These are phyloP conservation scores for Deilephila porcellus DNA, from an alignment of 2,888 invertebrate species.

Conservation along the genomic window DNA sequence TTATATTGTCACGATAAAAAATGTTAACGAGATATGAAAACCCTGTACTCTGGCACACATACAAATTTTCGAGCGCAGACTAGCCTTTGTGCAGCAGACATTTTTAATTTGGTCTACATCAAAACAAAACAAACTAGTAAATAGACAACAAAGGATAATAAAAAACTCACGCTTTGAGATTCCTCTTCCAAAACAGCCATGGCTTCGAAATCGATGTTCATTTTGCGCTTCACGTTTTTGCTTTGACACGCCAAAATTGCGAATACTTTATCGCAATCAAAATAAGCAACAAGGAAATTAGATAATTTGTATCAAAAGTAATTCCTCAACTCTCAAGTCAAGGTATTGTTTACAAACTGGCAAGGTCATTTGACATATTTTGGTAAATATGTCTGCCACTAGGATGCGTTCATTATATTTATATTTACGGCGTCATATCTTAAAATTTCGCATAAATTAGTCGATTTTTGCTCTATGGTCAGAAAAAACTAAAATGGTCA, in stretches of 20 bases:
- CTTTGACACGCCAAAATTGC: constrained; percentile 43
- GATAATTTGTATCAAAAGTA: constrained; percentile 74
- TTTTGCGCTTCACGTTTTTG: constrained; percentile 47
- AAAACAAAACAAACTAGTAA: constrained; percentile 24
- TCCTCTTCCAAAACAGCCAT: constrained; percentile 87
- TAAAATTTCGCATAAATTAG: constrained; percentile 32
- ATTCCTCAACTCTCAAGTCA: constrained; percentile 79
- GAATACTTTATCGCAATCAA: constrained; percentile 44
- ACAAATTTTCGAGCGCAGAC: not conserved
- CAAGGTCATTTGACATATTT: constrained; percentile 88
- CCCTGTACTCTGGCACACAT: not conserved
- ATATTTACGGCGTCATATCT: constrained; percentile 48
- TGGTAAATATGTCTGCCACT: constrained; percentile 56
- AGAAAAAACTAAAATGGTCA: constrained; percentile 25
- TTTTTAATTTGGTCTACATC: constrained; percentile 43
- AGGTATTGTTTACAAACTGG: constrained; percentile 91
- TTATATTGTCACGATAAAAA: constrained; percentile 44
- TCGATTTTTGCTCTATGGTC: constrained; percentile 36
- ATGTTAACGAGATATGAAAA: not conserved
- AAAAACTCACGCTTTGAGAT: constrained; percentile 83
- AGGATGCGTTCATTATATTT: constrained; percentile 49
- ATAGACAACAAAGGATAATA: constrained; percentile 55
- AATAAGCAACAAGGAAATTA: constrained; percentile 83
- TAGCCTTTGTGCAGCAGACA: constrained; percentile 34
- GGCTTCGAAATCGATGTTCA: constrained; percentile 86